Evolutionary conservation across 2,888 invertebrate species (phyloP).

Genomic region (Pristionchus exspectatus): DNA sequence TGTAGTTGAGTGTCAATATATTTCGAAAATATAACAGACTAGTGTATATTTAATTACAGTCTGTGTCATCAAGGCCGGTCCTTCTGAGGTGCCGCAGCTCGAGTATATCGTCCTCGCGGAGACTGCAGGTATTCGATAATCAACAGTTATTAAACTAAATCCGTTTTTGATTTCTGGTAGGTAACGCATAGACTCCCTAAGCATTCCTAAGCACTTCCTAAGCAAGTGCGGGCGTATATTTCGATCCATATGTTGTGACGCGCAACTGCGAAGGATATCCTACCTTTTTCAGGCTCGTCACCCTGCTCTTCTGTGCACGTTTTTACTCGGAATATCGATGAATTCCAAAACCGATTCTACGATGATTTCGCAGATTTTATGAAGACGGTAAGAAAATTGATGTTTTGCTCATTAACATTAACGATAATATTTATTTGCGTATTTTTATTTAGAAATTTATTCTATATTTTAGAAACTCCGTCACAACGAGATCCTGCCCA

Average conservation of each 20-base stretch:
- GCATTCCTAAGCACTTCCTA: too few relatives aligned
- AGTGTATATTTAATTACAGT: constrained; percentile 58
- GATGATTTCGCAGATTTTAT: constrained; percentile 75
- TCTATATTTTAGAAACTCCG: constrained; percentile 33
- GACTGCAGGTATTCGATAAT: constrained; percentile 16
- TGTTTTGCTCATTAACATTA: too few relatives aligned
- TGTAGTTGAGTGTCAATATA: too few relatives aligned
- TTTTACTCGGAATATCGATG: constrained; percentile 71
- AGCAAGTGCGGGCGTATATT: too few relatives aligned
- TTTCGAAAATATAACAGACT: background rate
- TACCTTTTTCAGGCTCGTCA: constrained; percentile 35
- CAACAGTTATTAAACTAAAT: background rate
- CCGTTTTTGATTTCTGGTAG: too few relatives aligned
- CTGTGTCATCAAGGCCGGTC: constrained; percentile 72
- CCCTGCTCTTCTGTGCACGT: constrained; percentile 61
- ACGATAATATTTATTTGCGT: too few relatives aligned
- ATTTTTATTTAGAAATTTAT: too few relatives aligned
- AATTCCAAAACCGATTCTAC: constrained; percentile 71
- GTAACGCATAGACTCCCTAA: too few relatives aligned
- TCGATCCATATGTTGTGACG: background rate
- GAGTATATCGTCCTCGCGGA: constrained; percentile 74
- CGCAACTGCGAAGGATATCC: background rate
- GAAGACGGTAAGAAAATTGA: constrained; percentile 61
- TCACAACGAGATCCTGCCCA: background rate
- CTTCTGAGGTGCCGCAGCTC: constrained; percentile 67